Evolutionary conservation across 2,797 vertebrate species (phyloP).

Genomic region (Sternotherus odoratus): DNA sequence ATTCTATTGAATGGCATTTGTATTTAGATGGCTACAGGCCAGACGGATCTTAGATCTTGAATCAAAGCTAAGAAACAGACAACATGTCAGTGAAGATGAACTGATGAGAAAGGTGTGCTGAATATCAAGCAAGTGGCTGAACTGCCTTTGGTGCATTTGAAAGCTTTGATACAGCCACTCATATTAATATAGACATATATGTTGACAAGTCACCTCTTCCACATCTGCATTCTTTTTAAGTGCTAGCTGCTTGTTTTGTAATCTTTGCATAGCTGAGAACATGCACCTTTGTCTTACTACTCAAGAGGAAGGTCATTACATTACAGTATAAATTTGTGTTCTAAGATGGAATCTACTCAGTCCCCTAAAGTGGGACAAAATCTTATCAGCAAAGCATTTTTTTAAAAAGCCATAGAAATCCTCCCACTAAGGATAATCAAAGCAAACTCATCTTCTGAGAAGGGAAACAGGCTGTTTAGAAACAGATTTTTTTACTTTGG

Average conservation of each 20-base stretch:
- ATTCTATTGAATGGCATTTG: not conserved
- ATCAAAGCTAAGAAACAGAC: not conserved
- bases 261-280: not conserved
- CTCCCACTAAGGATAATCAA: fast-evolving
- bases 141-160: fast-evolving
- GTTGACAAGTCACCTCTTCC: not conserved
- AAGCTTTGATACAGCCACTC: not conserved
- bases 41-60: not conserved
- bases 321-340: not conserved
- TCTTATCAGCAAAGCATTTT: not conserved
- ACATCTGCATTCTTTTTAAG: not conserved
- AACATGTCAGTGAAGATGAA: not conserved
- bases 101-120: fast-evolving
- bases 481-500: not conserved
- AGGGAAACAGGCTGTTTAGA: not conserved
- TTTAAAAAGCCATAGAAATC: not conserved
- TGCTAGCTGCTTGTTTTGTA: not conserved
- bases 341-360: not conserved
- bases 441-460: not conserved
- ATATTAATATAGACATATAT: not conserved
- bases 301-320: not conserved
- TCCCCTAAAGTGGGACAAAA: not conserved
- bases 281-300: not conserved
- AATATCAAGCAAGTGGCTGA: not conserved
- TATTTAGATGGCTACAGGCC: not conserved